These are phyloP conservation scores for Crax fasciolata DNA, from an alignment of 2,797 vertebrate species.

Conservation along the genomic window DNA sequence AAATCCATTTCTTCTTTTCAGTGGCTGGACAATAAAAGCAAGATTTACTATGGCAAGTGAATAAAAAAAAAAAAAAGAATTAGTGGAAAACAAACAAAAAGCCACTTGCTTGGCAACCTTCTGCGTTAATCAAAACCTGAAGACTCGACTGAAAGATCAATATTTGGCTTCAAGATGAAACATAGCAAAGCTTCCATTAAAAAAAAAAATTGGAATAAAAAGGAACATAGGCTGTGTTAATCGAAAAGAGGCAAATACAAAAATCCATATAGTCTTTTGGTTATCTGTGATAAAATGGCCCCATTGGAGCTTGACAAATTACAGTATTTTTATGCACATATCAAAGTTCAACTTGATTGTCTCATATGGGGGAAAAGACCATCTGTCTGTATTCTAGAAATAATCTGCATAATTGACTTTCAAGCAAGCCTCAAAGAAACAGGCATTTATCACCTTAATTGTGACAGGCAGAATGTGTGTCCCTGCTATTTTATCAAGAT, in stretches of 20 bases:
- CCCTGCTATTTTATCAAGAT: slow-evolving; percentile 81
- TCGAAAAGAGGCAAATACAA: slow-evolving; percentile 79
- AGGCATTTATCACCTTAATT: slow-evolving; percentile 85
- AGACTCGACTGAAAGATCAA: slow-evolving; percentile 83
- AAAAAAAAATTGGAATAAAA: slow-evolving; percentile 51
- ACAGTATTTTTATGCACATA: slow-evolving; percentile 79
- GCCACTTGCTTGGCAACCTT: slow-evolving; percentile 78
- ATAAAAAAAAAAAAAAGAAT: slow-evolving; percentile 87
- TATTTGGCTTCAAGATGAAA: slow-evolving; percentile 85
- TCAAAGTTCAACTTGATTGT: slow-evolving; percentile 85
- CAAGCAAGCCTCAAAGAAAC: slow-evolving; percentile 83
- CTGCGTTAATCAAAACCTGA: slow-evolving; percentile 84
- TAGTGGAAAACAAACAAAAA: slow-evolving; percentile 86
- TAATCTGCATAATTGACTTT: slow-evolving; percentile 88
- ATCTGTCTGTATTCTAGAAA: slow-evolving; percentile 86
- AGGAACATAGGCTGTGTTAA: slow-evolving; percentile 67
- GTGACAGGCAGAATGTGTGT: slow-evolving; percentile 78
- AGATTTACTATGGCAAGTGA: slow-evolving; percentile 84
- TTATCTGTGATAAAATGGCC: slow-evolving; percentile 73
- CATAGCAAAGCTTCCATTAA: slow-evolving; percentile 76
- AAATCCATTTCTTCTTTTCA: slow-evolving; percentile 83
- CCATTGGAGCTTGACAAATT: slow-evolving; percentile 81
- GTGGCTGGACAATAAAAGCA: slow-evolving; percentile 82
- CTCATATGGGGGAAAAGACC: slow-evolving; percentile 81
- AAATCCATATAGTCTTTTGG: slow-evolving; percentile 76